phyloP scores from a whole-genome alignment of 1,140 invertebrate species.

The Bombus pascuorum region DNA sequence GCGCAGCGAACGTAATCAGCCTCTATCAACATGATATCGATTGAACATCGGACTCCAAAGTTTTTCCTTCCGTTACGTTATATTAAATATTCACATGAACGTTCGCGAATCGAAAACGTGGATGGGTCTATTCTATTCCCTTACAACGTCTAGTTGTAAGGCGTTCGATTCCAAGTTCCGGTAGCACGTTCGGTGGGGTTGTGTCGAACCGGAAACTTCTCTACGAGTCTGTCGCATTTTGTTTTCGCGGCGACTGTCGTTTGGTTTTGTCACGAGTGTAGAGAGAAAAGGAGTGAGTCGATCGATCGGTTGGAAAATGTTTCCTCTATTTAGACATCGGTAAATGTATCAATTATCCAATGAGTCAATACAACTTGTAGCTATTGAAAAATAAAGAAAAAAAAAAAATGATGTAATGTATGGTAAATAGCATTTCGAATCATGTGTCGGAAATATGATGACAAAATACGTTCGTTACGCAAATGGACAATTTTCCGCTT shows the following conservation, averaged over 20 bases:
- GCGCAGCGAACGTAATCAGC: constrained; percentile 8
- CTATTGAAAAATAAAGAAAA: background rate
- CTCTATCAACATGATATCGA: constrained; percentile 17
- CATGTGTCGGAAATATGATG: background rate
- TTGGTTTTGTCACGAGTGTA: background rate
- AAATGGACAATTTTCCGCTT: background rate
- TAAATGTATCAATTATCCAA: background rate
- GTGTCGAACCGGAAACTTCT: background rate
- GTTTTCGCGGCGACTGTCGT: background rate
- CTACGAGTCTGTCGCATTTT: background rate
- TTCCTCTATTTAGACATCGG: background rate
- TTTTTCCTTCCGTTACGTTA: background rate
- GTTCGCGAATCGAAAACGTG: no score
- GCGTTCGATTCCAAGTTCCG: background rate
- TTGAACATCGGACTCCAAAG: constrained; percentile 14
- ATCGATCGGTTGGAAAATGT: no score
- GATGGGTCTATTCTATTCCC: no score
- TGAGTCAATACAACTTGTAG: background rate
- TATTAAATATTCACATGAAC: background rate
- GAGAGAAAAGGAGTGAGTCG: background rate
- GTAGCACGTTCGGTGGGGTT: background rate
- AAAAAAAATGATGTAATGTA: background rate
- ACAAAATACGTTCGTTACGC: background rate
- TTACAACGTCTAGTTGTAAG: background rate
- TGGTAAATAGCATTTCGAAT: background rate